A percentile compares a stretch with the other conserved stretches of the same genome.
Evolutionary conservation across 1,140 invertebrate species (phyloP).

Genomic region (Microplitis mediator): DNA sequence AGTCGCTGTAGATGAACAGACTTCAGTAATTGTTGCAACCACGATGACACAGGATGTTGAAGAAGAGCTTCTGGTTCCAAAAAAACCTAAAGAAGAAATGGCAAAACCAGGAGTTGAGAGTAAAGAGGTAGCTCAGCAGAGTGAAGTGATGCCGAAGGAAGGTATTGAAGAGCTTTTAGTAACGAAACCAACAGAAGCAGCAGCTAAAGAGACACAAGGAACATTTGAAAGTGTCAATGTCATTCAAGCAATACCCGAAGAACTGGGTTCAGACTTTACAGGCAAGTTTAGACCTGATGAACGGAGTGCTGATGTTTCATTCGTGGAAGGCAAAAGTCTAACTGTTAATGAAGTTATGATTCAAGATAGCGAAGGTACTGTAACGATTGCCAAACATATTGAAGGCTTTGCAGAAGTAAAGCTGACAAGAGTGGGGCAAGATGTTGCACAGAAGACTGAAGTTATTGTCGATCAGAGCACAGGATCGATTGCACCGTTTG

Average conservation of each 20-base stretch:
- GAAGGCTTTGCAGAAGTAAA: slow-evolving; percentile 38
- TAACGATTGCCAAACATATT: slow-evolving; percentile 32
- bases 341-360: slow-evolving; percentile 58
- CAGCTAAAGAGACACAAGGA: slow-evolving; percentile 42
- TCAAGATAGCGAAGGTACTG: slow-evolving; percentile 57
- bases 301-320: slow-evolving; percentile 51
- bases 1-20: slow-evolving; percentile 48
- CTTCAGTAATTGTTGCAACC: slow-evolving; percentile 45
- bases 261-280: slow-evolving; percentile 47
- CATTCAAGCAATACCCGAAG: slow-evolving; percentile 45
- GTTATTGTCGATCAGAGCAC: slow-evolving; percentile 43
- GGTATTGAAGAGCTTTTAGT: slow-evolving; percentile 41
- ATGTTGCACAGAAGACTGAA: slow-evolving; percentile 39
- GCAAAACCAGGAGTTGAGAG: slow-evolving; percentile 40
- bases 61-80: slow-evolving; percentile 32
- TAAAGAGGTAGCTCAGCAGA: slow-evolving; percentile 52
- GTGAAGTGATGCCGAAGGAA: slow-evolving; percentile 44
- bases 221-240: slow-evolving; percentile 46
- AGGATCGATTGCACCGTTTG: slow-evolving; percentile 32
- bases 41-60: slow-evolving; percentile 40
- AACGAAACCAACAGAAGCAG: slow-evolving; percentile 27
- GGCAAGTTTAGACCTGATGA: slow-evolving; percentile 42
- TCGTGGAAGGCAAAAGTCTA: slow-evolving; percentile 59
- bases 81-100: slow-evolving; percentile 35
- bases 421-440: slow-evolving; percentile 36